These are phyloP conservation scores for Scaptomyza cyrtandrae DNA, from an alignment of 2,888 invertebrate genomes.

Conservation along the genomic window DNA sequence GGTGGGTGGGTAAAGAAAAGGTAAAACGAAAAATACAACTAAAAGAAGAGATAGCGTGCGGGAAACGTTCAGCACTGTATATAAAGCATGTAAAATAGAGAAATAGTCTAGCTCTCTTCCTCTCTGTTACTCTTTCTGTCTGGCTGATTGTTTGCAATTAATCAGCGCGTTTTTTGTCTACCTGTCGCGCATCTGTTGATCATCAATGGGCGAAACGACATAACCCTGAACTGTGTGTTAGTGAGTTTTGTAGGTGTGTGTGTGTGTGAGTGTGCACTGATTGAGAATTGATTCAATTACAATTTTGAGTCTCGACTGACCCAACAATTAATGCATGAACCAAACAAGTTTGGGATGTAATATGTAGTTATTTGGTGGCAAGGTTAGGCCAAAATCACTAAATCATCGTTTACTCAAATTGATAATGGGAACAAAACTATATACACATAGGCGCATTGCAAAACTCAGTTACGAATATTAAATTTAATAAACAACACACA, in stretches of 20 bases:
- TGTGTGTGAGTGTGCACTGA: constrained; percentile 7
- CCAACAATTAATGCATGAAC: constrained; percentile 16
- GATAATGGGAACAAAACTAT: neutral
- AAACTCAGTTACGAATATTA: constrained; percentile 3
- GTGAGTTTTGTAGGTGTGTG: neutral
- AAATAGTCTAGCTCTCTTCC: neutral
- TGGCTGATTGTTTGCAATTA: constrained; percentile 36
- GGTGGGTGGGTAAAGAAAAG: constrained; percentile 9
- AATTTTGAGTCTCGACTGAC: constrained; percentile 18
- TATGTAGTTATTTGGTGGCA: neutral
- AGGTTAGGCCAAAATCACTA: constrained; percentile 5
- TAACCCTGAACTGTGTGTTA: constrained; percentile 27
- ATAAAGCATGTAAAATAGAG: neutral
- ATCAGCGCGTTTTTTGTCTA: constrained; percentile 39
- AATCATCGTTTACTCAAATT: constrained; percentile 5
- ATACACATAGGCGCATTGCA: neutral
- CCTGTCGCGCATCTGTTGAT: constrained; percentile 46
- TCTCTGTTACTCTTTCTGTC: constrained; percentile 3
- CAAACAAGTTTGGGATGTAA: neutral
- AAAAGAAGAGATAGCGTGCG: constrained; percentile 32
- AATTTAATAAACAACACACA: neutral
- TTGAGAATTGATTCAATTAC: constrained; percentile 43
- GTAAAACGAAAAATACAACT: constrained; percentile 36
- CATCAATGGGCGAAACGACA: constrained; percentile 51
- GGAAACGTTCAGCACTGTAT: constrained; percentile 3